Evolutionary conservation across 2,888 invertebrate genomes (phyloP).

Genomic region (Falcaria lacertinaria): DNA sequence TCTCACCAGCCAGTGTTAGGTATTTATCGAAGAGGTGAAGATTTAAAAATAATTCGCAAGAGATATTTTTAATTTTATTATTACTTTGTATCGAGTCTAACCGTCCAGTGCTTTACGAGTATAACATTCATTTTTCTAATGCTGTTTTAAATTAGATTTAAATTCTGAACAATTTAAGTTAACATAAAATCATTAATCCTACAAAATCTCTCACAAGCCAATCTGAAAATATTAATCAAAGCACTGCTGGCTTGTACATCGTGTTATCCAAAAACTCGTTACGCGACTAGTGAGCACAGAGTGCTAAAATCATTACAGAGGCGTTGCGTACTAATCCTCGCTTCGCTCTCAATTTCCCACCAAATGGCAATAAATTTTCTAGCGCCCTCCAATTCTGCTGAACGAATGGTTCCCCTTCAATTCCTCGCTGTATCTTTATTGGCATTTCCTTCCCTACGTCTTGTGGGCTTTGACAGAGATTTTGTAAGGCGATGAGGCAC

Average conservation of each 20-base stretch:
- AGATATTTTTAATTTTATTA: too few relatives aligned
- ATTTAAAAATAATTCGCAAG: too few relatives aligned
- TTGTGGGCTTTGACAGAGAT: neutral
- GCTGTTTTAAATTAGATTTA: too few relatives aligned
- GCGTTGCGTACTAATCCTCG: slow-evolving; percentile 8
- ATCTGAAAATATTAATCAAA: too few relatives aligned
- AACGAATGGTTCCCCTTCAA: slow-evolving; percentile 5
- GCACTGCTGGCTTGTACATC: neutral
- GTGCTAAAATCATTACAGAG: neutral
- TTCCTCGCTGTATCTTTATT: slow-evolving; percentile 4
- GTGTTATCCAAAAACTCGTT: neutral
- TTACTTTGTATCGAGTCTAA: too few relatives aligned
- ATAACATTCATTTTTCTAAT: too few relatives aligned
- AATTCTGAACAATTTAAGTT: too few relatives aligned
- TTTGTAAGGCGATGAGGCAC: neutral
- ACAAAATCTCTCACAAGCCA: too few relatives aligned
- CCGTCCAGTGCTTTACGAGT: too few relatives aligned
- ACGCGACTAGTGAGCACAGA: neutral
- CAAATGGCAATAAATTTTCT: slow-evolving; percentile 13
- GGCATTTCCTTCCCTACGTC: neutral
- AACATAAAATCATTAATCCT: too few relatives aligned
- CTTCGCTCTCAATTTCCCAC: slow-evolving; percentile 21
- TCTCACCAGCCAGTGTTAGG: too few relatives aligned
- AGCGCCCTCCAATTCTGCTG: slow-evolving; percentile 12
- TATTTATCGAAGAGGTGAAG: too few relatives aligned